Conservation (phyloP, 2,888 invertebrate genomes). For the Malthinus seriepunctatus region DNA sequence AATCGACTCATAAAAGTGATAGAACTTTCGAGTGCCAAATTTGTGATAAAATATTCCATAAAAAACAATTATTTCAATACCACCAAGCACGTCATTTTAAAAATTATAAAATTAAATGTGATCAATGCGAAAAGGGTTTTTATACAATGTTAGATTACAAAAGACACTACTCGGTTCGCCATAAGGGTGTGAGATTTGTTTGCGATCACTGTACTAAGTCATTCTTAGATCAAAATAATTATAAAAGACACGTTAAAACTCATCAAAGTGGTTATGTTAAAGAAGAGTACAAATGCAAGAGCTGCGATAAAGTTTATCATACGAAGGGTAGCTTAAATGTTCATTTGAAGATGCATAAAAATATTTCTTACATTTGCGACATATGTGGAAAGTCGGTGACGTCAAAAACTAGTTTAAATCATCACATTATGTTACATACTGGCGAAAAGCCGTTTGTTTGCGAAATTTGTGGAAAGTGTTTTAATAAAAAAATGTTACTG, state of each 20-base stretch:
- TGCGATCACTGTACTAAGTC: constrained; percentile 30
- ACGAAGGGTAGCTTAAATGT: constrained; percentile 20
- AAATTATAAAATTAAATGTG: constrained; percentile 35
- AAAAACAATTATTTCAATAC: constrained; percentile 27
- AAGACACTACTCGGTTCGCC: constrained; percentile 30
- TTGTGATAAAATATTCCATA: constrained; percentile 48
- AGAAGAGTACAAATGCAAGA: constrained; percentile 22
- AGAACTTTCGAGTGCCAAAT: constrained; percentile 42
- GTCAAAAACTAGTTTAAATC: constrained; percentile 25
- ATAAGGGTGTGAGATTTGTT: constrained; percentile 30
- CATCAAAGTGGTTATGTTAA: constrained; percentile 32
- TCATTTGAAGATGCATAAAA: constrained; percentile 20
- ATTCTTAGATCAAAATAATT: constrained; percentile 30
- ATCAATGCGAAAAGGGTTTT: constrained; percentile 36
- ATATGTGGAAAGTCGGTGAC: constrained; percentile 34
- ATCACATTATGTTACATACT: constrained; percentile 28
- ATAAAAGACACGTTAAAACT: constrained; percentile 32
- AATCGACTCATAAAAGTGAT: constrained; percentile 16
- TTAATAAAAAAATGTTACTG: constrained; percentile 37
- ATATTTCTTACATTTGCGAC: constrained; percentile 29
- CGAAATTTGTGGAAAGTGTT: constrained; percentile 38
- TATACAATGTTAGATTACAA: constrained; percentile 31
- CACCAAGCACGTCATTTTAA: constrained; percentile 45
- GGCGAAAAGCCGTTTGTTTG: constrained; percentile 29
- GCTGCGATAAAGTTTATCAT: constrained; percentile 18